Evolutionary conservation across 2,888 invertebrate species (phyloP), one percentile per base, ranked within the genome.

Genomic region (Morpho deidamia): DNA sequence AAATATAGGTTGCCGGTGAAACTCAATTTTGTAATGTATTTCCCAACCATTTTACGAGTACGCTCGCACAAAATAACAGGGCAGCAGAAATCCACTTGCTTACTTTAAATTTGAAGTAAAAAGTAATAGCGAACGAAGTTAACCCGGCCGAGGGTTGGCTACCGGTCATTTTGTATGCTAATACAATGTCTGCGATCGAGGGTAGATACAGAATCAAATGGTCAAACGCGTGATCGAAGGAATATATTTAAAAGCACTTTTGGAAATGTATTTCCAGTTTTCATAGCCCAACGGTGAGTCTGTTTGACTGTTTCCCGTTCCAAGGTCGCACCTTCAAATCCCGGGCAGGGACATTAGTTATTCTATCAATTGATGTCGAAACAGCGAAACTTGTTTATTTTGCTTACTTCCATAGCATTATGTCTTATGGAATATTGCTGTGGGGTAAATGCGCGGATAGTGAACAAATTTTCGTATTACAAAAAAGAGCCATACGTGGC

Each of bases 71-170:
- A 61, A 65, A 64, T 60, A 60, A 57, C 49, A 61, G 53, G 46
- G 46, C 48, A 44, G 45, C 33, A 44, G 45, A 50, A 42, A 53
- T 53, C 40, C 53, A 38, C 23, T 23, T 23, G 23, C 40, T 65
- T 66, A 62, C 61, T 67, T 71, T 66, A 71, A 70, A 72, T 67
- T 71, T 68, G 63, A 68, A 70, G 23, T 23, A 12, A 39, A 39
- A 46, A 46, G 38, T 46, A 38, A 71, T 71, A 42, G 56, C 55
- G 59, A 55, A 51, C 59, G 59, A 60, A 63, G 58, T 53, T 66
- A 62, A 50, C 39, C 40, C 34, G n/a, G 46, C 46, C 23, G 55
- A 55, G 47, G 34, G 32, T 35, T 3, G 54, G 51, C 55, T 53
- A 58, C 56, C 51, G 50, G 53, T 56, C 60, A 59, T 62, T 61